A percentile compares a stretch with the other conserved stretches of the same genome.
These are phyloP conservation scores for Limulus polyphemus DNA, from an alignment of 2,888 invertebrate species.

Conservation along the genomic window DNA sequence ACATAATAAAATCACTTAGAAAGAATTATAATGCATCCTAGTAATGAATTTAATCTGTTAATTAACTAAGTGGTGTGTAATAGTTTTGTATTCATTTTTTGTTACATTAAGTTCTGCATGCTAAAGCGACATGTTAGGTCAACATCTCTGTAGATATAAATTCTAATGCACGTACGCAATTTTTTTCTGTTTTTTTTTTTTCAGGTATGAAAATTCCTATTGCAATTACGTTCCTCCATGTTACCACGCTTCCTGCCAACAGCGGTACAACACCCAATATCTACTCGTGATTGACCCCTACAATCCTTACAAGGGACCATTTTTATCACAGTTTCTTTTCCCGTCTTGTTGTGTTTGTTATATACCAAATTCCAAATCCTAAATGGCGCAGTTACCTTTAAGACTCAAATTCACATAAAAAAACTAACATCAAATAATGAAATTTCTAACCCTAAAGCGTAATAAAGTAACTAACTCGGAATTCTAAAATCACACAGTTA, in stretches of 20 bases:
- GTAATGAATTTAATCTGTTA: no score
- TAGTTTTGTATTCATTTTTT: no score
- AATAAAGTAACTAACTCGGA: no score
- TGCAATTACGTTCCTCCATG: constrained; percentile 28
- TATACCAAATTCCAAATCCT: constrained; percentile 15
- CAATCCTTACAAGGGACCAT: constrained; percentile 28
- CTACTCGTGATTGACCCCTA: constrained; percentile 27
- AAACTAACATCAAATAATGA: no score
- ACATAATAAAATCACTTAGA: no score
- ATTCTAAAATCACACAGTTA: no score
- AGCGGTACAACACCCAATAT: constrained; percentile 27
- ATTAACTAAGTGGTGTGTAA: no score
- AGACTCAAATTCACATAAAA: not conserved
- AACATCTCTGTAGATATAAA: no score
- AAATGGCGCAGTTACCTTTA: not conserved
- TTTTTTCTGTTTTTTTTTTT: not conserved
- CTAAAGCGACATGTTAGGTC: no score
- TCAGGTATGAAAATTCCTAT: constrained; percentile 20
- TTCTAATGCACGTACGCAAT: not conserved
- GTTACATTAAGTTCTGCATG: no score
- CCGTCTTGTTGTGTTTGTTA: constrained; percentile 28
- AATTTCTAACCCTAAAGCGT: no score
- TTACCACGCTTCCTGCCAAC: constrained; percentile 26
- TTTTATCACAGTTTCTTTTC: constrained; percentile 28
- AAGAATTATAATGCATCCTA: no score